Evolutionary conservation across 1,140 invertebrate genomes (phyloP).

Genomic region (Hormaphis cornu): DNA sequence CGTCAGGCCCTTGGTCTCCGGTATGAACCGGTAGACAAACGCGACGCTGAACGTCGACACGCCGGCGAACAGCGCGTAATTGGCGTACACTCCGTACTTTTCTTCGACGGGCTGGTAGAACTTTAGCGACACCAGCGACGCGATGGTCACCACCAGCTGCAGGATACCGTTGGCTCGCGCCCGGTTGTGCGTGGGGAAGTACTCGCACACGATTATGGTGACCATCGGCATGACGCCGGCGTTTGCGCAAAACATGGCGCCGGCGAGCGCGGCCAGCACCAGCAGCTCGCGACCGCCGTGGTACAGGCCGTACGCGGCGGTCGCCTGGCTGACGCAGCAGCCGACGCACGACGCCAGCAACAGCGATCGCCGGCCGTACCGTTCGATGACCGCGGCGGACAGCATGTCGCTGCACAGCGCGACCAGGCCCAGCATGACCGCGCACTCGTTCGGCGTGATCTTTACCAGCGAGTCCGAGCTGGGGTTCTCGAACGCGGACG

Average conservation of each 20-base stretch:
- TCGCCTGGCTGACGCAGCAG: background rate
- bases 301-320: constrained; percentile 24
- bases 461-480: constrained; percentile 37
- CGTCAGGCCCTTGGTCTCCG: constrained; percentile 69
- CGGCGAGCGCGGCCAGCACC: background rate
- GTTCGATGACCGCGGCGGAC: constrained; percentile 43
- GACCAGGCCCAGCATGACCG: constrained; percentile 33
- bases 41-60: constrained; percentile 54
- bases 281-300: background rate
- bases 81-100: constrained; percentile 47
- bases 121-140: constrained; percentile 41
- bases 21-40: constrained; percentile 56
- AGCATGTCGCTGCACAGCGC: constrained; percentile 37
- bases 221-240: constrained; percentile 8
- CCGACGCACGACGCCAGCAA: constrained; percentile 42
- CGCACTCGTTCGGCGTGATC: background rate
- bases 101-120: constrained; percentile 44
- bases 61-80: constrained; percentile 59
- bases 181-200: constrained; percentile 34
- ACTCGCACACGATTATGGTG: constrained; percentile 28
- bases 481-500: constrained; percentile 37
- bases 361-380: constrained; percentile 43
- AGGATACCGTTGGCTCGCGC: constrained; percentile 32
- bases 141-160: constrained; percentile 30
- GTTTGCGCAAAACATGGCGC: background rate